Evolutionary conservation across 2,797 vertebrate species (phyloP).

Genomic region (Distichodus sexfasciatus): DNA sequence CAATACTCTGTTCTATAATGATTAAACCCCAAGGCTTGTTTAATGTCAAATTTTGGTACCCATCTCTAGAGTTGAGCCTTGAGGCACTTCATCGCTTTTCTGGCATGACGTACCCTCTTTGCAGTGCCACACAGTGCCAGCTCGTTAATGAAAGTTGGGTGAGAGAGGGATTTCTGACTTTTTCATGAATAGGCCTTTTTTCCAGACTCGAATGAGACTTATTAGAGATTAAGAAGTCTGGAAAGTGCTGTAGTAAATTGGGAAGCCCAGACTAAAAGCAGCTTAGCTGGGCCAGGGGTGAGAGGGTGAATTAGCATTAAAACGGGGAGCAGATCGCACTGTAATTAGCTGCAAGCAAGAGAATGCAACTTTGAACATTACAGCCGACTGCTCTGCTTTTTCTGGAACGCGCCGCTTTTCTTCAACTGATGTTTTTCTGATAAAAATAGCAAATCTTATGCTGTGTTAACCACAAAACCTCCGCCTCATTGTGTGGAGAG

Average conservation of each 20-base stretch:
- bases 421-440: constrained; percentile 1
- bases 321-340: constrained; percentile 40
- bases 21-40: too few relatives aligned
- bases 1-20: too few relatives aligned
- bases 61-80: too few relatives aligned
- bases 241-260: constrained; percentile 20
- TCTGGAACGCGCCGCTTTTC: background rate
- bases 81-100: too few relatives aligned
- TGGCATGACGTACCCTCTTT: too few relatives aligned
- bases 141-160: too few relatives aligned
- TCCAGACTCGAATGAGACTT: too few relatives aligned
- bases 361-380: background rate
- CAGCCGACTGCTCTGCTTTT: background rate
- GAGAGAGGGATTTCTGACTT: too few relatives aligned
- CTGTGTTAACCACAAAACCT: background rate
- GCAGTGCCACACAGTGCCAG: too few relatives aligned
- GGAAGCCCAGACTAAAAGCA: constrained; percentile 13
- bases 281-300: constrained; percentile 1
- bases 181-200: too few relatives aligned
- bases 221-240: background rate
- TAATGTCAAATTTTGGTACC: too few relatives aligned
- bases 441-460: background rate
- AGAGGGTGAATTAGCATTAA: constrained; percentile 47
- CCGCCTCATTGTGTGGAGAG: background rate
- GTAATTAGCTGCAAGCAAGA: constrained; percentile 44